Conservation (phyloP, 2,888 invertebrate species). For the Hermodice carunculata region DNA sequence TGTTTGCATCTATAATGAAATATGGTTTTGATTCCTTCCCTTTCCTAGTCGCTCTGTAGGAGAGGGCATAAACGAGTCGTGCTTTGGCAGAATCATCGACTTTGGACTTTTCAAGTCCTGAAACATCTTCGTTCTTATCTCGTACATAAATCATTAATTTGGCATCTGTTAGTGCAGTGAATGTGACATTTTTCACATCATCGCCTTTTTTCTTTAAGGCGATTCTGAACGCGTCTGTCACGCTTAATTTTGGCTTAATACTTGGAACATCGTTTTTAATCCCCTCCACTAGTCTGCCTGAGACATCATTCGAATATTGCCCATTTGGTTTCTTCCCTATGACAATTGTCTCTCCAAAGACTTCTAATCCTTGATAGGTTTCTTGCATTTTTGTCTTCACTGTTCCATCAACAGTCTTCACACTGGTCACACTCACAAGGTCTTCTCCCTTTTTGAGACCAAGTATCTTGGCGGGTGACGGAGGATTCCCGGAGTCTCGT, state of each 20-base stretch:
- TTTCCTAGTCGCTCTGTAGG: not conserved
- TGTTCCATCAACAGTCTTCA: conserved; percentile 37
- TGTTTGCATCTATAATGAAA: conserved; percentile 1
- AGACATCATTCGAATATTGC: not conserved
- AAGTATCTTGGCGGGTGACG: too few relatives aligned
- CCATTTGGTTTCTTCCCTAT: conserved; percentile 27
- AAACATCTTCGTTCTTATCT: too few relatives aligned
- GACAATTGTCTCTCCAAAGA: conserved; percentile 42
- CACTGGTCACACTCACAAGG: not conserved
- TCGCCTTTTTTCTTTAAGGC: not conserved
- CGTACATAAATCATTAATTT: not conserved
- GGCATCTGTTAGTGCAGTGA: conserved; percentile 1
- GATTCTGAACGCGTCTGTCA: conserved; percentile 14
- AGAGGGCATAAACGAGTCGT: conserved; percentile 1
- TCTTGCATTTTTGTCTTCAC: conserved; percentile 42
- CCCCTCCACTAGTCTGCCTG: not conserved
- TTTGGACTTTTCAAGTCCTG: too few relatives aligned
- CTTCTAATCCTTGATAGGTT: conserved; percentile 38
- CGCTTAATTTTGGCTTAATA: conserved; percentile 12
- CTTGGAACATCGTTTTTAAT: not conserved
- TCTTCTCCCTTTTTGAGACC: conserved; percentile 5
- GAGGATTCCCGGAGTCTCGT: too few relatives aligned
- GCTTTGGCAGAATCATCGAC: conserved; percentile 7
- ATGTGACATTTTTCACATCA: not conserved
- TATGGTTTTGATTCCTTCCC: not conserved